Evolutionary conservation across 2,797 vertebrate species (phyloP).

Genomic region (Echeneis naucrates): DNA sequence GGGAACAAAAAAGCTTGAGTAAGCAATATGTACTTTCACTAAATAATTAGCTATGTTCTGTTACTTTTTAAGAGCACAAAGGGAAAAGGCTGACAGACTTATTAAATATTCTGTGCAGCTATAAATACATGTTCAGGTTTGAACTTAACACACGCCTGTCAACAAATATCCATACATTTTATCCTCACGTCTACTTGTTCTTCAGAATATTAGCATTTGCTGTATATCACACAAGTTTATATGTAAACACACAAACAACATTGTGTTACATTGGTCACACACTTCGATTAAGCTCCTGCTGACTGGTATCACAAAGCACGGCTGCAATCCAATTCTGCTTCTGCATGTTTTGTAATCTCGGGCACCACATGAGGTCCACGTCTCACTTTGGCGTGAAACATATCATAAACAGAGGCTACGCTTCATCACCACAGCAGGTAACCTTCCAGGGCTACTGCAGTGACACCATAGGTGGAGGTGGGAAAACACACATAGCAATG

Average conservation of each 20-base stretch:
- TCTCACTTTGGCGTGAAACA: constrained; percentile 70
- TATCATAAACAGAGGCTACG: constrained; percentile 72
- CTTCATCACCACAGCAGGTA: constrained; percentile 59
- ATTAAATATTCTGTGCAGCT: constrained; percentile 15
- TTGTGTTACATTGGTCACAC: constrained; percentile 73
- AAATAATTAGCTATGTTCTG: constrained; percentile 53
- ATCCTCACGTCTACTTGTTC: constrained; percentile 19
- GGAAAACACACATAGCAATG: constrained; percentile 33
- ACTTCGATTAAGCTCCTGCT: constrained; percentile 81
- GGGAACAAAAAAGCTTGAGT: constrained; percentile 41
- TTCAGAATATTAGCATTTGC: constrained; percentile 42
- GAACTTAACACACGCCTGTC: constrained; percentile 19
- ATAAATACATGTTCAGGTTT: constrained; percentile 12
- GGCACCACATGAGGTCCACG: constrained; percentile 73
- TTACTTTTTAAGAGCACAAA: constrained; percentile 35
- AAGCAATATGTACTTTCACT: constrained; percentile 49
- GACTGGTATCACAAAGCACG: constrained; percentile 66
- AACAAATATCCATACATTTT: constrained; percentile 27
- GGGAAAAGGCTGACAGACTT: not conserved
- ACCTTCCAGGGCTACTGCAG: constrained; percentile 54
- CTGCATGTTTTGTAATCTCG: constrained; percentile 77
- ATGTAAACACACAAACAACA: constrained; percentile 40
- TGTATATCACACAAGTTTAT: constrained; percentile 33
- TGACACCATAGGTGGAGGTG: constrained; percentile 40
- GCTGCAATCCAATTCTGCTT: constrained; percentile 76